Base-by-base conservation (phyloP, 2,888 invertebrate species). In the Acronicta alni region DNA sequence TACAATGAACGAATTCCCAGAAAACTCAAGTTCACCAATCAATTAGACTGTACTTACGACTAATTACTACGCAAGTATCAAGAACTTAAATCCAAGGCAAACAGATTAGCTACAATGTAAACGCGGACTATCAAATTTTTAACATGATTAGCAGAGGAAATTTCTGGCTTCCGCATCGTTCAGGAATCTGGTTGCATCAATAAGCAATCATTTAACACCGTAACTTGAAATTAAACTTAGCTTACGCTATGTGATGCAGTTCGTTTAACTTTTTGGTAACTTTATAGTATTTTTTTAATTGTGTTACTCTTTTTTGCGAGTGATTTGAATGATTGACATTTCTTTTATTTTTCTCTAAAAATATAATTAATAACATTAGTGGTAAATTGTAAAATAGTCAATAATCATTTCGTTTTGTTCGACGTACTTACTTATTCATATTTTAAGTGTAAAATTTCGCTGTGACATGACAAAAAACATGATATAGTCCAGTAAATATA, bases 81-180 rank as follows among this genome's bases (percentile, higher is more conserved):
- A 60, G 37, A 43, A 20, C 37, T 18, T 46, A 56, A 74, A 67
- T 73, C 63, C 54, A 62, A 72, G 67, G 65, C 42, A 70, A 61
- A 75, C 67, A 68, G 76, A 70, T 77, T 78, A 73, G n/a, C 26
- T 38, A 30, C 20, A 54, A 59, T 48, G 69, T 67, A 64, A 65
- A 76, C 60, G 45, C 48, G 47, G 30, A 60, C 70, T 72, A 81
- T 84, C 67, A 75, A 78, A 79, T 75, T 72, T 68, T 82, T 86
- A 89, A 85, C 81, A 72, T 82, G 83, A 89, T 91, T 91, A 92
- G 83, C 87, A 86, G 75, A 85, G 85, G 85, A 87, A 89, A 88
- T 79, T 79, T 75, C 66, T 52, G 53, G 70, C 88, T 89, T 91
- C 91, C 91, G 90, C 86, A 87, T 87, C 82, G 77, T 83, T 85